phyloP scores from a whole-genome alignment of 2,113 vertebrate genomes.

The Petroica traversi region DNA sequence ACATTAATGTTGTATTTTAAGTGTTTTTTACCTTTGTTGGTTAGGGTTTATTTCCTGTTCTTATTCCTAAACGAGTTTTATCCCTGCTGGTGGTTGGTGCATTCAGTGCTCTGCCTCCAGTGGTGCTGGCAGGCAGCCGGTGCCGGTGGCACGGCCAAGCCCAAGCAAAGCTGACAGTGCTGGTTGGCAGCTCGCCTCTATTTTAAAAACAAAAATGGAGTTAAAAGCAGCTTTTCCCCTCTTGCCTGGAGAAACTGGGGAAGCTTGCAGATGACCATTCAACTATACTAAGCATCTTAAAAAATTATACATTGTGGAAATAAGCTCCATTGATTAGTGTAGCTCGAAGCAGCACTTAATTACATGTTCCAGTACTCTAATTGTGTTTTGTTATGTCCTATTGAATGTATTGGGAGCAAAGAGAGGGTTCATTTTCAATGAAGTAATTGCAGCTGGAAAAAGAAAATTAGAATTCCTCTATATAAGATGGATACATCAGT shows the following conservation, averaged over 20 bases:
- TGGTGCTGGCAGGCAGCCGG: conserved; percentile 40
- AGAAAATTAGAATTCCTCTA: conserved; percentile 52
- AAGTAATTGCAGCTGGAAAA: conserved; percentile 67
- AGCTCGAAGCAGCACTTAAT: conserved; percentile 79
- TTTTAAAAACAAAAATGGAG: conserved; percentile 61
- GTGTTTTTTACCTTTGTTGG: not conserved
- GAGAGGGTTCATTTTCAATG: conserved; percentile 71
- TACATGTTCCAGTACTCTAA: conserved; percentile 70
- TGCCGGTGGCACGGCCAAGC: conserved; percentile 29
- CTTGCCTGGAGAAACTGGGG: conserved; percentile 64
- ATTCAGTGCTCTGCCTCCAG: conserved; percentile 8
- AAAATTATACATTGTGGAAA: conserved; percentile 76
- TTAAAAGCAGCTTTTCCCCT: conserved; percentile 65
- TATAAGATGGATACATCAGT: conserved; percentile 60
- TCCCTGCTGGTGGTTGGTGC: not conserved
- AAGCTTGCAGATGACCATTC: conserved; percentile 61
- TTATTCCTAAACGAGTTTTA: not conserved
- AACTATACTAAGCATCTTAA: conserved; percentile 69
- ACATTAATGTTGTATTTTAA: not conserved
- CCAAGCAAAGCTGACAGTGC: conserved; percentile 45
- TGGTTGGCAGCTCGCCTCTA: conserved; percentile 62
- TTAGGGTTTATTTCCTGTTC: not conserved
- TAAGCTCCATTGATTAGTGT: conserved; percentile 76
- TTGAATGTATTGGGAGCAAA: conserved; percentile 65
- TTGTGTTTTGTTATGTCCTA: conserved; percentile 72